Base-by-base conservation (phyloP, 35 echinoderm and acorn worm genomes). In the Anneissia japonica region DNA sequence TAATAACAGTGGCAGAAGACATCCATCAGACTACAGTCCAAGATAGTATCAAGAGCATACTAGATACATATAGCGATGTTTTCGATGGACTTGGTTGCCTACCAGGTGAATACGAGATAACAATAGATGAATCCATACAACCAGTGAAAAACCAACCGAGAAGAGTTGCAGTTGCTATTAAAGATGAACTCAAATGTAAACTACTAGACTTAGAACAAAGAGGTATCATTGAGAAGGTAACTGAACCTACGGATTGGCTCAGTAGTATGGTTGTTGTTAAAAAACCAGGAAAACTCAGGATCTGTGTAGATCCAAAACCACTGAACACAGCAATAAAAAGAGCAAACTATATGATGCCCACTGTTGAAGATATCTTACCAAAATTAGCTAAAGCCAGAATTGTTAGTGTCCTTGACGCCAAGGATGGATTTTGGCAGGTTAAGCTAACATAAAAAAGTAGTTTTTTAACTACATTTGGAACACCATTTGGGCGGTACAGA, bases 401-500 rank as follows among this genome's bases (percentile, higher is more conserved):
- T 3, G 86, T 91, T 34, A 35, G 41, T 46, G 89, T 86, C 31
- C 35, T 89, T 0, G 88, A 90, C 39, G 88, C 88, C 4, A 90
- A 90, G 34, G 81, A 83, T 76, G 81, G 79, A 3, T 89, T 89
- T 38, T 83, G 72, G 64, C 87, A 89, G 21, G 74, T 85, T 7
- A 84, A 87, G 34, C 30, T 81, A 28, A 40, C 37, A 23, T 32
- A 82, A 77, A 28, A 74, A 19, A 88, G 90, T 46, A 84, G 76
- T 37, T 80, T 82, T 38, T 72, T 93, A 0, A 90, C 87, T 3
- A 90, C 83, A 0, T 85, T 93, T 34, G 41, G 74, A 31, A 88
- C 86, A 28, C 87, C 92, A 82, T 93, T 93, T 82, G 92, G 88
- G 1, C 46, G 90, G 0, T 92, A 92, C 38, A 80, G 85, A 30